A percentile compares a stretch with the other conserved stretches of the same genome.
Evolutionary conservation across 2,888 invertebrate species (phyloP).

Genomic region (Aporophyla lueneburgensis): DNA sequence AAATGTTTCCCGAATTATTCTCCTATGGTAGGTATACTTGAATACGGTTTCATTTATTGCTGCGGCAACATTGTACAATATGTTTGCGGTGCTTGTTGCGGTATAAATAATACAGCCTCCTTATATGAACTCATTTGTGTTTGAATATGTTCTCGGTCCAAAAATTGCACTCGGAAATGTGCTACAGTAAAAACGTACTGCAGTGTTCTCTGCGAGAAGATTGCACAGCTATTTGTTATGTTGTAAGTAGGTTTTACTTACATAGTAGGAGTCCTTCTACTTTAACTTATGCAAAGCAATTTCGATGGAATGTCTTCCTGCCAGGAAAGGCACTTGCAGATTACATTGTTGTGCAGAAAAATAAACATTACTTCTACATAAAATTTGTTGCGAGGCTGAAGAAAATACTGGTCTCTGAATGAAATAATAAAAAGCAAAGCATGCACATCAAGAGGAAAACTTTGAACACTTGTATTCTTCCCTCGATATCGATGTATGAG

Average conservation of each 20-base stretch:
- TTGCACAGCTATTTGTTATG: not conserved
- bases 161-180: conserved; percentile 31
- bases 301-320: not conserved
- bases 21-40: not conserved
- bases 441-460: too few species aligned
- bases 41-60: conserved; percentile 35
- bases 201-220: conserved; percentile 1
- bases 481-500: too few species aligned
- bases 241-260: conserved; percentile 8
- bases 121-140: conserved; percentile 36
- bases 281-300: not conserved
- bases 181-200: conserved; percentile 18
- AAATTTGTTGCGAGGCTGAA: too few species aligned
- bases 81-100: conserved; percentile 24
- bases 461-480: too few species aligned
- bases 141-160: conserved; percentile 2
- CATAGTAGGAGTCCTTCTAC: not conserved
- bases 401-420: too few species aligned
- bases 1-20: conserved; percentile 17
- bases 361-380: not conserved
- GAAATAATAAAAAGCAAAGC: too few species aligned
- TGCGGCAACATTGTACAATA: conserved; percentile 19
- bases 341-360: not conserved
- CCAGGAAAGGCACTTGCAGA: not conserved
- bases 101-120: conserved; percentile 12